Conservation (phyloP, 2,797 vertebrate genomes). For the Chaetophractus vellerosus region DNA sequence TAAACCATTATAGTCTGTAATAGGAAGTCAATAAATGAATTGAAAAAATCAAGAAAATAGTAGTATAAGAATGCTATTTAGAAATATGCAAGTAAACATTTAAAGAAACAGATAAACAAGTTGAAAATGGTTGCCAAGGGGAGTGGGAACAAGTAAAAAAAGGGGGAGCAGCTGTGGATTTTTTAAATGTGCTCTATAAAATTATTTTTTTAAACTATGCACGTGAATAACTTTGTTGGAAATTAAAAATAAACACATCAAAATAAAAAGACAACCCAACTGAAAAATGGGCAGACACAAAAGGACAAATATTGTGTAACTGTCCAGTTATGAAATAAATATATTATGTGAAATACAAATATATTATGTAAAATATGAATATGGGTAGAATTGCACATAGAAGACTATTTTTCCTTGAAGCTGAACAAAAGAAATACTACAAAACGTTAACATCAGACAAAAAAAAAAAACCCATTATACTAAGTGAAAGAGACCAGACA, state of each 20-base stretch:
- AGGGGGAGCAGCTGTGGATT: background rate
- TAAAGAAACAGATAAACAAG: background rate
- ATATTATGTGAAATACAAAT: no score
- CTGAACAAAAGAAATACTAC: no score
- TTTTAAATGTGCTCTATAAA: background rate
- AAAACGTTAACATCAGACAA: no score
- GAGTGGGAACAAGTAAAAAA: background rate
- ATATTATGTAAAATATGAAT: no score
- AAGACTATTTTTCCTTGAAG: no score
- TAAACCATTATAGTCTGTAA: background rate
- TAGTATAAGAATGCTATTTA: background rate
- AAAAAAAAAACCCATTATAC: no score
- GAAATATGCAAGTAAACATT: background rate
- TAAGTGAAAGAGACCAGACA: no score
- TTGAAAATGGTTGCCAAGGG: constrained; percentile 2
- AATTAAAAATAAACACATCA: background rate
- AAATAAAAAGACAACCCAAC: background rate
- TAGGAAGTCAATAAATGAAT: background rate
- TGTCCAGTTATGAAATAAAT: no score
- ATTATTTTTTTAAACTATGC: background rate
- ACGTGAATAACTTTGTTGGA: background rate
- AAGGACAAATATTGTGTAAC: no score
- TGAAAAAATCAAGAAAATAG: constrained; percentile 38
- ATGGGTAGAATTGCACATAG: no score
- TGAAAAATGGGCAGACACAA: background rate